Base-by-base conservation (phyloP, 2,113 vertebrate species). In the Megalops atlanticus region DNA sequence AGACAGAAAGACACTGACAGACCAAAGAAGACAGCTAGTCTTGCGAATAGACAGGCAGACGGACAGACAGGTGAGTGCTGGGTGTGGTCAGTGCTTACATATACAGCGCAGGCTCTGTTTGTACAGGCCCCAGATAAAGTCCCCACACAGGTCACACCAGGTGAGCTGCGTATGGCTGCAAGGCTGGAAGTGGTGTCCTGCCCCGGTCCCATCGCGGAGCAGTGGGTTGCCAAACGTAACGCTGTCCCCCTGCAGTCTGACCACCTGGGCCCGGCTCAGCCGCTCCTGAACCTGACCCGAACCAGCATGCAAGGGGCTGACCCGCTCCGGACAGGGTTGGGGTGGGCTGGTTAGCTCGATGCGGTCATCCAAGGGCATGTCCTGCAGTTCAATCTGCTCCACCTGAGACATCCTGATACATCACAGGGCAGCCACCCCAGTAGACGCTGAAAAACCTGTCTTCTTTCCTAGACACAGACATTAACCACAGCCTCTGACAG, bases 141-240 rank as follows among this genome's bases (percentile, higher is more conserved):
- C 96, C 38, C 98, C 98, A 87, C 98, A 98, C 81, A 98, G 93
- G 88, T 99, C 97, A 85, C 97, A 99, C 96, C 97, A 98, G 90
- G 95, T 95, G 38, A 95, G 93, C 70, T 95, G 93, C 12, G 94
- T 91, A 81, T 96, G 91, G 80, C 94, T 92, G 84, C 92, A 90
- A 0, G 95, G 93, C 83, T 94, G 94, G 91, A 98, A 97, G 84
- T 94, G 88, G 58, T 98, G 97, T 8, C 95, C 96, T 35, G 81
- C 81, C 24, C 92, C 96, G 0, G 83, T 87, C 39, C 89, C 85
- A 0, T 88, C 79, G n/a, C 84, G 86, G 24, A 64, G 12, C 58
- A 64, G 3, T 0, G n/a, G 58, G 58, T 64, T n/a, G 31, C 82
- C 64, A 41, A 79, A 14, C 10, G 41, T 76, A 2, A 80, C 27